Conservation (phyloP, 2,797 vertebrate species). For the Platalea minor region DNA sequence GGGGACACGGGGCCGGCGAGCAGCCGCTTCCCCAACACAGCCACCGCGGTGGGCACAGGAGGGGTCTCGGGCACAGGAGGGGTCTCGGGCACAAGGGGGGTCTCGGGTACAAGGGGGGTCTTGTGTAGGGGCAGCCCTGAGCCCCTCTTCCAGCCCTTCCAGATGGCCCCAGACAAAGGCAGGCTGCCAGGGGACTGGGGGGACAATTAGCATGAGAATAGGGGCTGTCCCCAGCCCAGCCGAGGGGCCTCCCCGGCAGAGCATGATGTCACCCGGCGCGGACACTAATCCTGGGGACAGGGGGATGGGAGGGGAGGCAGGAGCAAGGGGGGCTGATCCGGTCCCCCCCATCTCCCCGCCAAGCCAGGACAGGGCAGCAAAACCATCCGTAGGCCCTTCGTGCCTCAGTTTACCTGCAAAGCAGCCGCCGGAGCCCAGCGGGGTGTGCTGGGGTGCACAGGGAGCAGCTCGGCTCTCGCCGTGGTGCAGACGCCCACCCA, state of each 20-base stretch:
- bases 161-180: constrained; percentile 56
- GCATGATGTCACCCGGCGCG: constrained; percentile 40
- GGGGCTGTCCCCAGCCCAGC: neutral
- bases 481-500: neutral
- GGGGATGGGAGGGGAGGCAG: neutral
- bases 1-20: too few species aligned
- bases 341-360: fast-evolving
- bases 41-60: neutral
- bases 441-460: neutral
- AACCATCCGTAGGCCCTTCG: fast-evolving
- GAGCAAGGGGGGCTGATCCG: neutral
- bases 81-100: neutral
- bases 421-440: fast-evolving
- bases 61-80: neutral
- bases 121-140: neutral
- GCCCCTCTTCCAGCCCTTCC: neutral
- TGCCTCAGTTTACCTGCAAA: neutral
- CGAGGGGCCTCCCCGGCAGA: constrained; percentile 56
- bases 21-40: too few species aligned
- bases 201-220: constrained; percentile 76
- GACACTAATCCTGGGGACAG: neutral
- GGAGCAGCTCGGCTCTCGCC: neutral
- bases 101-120: neutral
- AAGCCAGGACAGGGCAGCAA: neutral
- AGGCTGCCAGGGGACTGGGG: neutral